phyloP scores from a whole-genome alignment of 2,797 vertebrate genomes.

The Phaenicophaeus curvirostris region DNA sequence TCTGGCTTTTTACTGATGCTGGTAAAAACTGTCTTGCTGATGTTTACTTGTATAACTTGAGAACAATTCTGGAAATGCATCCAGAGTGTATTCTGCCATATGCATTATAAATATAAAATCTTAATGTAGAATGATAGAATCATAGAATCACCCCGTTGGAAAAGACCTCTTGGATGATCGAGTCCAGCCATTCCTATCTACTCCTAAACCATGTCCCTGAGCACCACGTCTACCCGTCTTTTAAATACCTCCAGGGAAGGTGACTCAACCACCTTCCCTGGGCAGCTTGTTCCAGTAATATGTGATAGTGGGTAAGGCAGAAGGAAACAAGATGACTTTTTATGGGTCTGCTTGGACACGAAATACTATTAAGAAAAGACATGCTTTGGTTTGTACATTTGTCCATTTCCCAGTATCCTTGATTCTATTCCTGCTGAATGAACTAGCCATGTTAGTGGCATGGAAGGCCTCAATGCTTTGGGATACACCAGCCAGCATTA shows the following conservation, averaged over 20 bases:
- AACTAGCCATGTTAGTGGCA: background rate
- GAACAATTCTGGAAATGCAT: background rate
- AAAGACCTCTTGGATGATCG: too few relatives aligned
- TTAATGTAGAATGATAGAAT: too few relatives aligned
- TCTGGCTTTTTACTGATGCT: background rate
- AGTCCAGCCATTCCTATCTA: too few relatives aligned
- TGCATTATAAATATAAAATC: background rate
- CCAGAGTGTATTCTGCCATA: constrained; percentile 2
- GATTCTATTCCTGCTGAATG: background rate
- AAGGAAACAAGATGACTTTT: background rate
- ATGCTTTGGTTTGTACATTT: background rate
- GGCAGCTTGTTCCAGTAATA: too few relatives aligned
- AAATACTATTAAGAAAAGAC: background rate
- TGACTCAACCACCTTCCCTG: too few relatives aligned
- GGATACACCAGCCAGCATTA: background rate
- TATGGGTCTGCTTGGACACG: background rate
- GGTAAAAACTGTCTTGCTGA: constrained; percentile 30
- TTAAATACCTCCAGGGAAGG: too few relatives aligned
- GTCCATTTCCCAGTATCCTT: background rate
- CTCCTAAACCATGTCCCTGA: too few relatives aligned
- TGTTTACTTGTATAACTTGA: constrained; percentile 33
- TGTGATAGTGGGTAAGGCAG: background rate
- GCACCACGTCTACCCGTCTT: too few relatives aligned
- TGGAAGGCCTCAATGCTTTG: background rate
- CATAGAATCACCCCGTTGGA: too few relatives aligned